Conservation (phyloP, 2,888 invertebrate genomes). For the Scelioninae gen. 2 region DNA sequence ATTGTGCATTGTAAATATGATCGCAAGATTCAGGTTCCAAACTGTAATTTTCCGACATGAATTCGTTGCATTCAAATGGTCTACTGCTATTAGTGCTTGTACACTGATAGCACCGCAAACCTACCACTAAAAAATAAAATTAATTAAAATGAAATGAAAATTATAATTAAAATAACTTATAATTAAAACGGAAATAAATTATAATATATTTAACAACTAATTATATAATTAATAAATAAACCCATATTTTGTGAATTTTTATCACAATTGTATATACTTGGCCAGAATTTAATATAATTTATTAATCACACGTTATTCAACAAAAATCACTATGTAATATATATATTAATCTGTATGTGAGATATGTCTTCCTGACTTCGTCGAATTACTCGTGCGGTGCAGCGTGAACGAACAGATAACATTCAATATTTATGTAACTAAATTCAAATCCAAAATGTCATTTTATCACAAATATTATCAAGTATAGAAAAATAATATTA, state of each 20-base stretch:
- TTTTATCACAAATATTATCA: no score
- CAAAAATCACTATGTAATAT: no score
- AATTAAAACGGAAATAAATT: background rate
- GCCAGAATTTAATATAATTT: no score
- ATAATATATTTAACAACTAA: no score
- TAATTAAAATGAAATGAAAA: constrained; percentile 48
- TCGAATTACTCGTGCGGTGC: constrained; percentile 23
- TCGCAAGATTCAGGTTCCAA: constrained; percentile 84
- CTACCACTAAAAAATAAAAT: constrained; percentile 76
- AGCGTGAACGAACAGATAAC: constrained; percentile 61
- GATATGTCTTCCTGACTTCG: background rate
- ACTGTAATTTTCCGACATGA: constrained; percentile 81
- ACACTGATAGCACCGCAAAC: constrained; percentile 92
- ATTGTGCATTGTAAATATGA: constrained; percentile 88
- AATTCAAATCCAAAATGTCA: background rate
- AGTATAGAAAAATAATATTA: no score
- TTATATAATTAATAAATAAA: no score
- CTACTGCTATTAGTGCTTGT: constrained; percentile 85
- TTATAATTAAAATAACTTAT: background rate
- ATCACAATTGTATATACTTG: no score
- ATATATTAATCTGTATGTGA: no score
- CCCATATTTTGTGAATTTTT: no score
- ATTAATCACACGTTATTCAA: no score
- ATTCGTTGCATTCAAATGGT: constrained; percentile 91
- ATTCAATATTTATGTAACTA: constrained; percentile 8